Evolutionary conservation across 2,113 vertebrate genomes (phyloP), one percentile per base, ranked within the genome.

Genomic region (Toxotes chatareus): DNA sequence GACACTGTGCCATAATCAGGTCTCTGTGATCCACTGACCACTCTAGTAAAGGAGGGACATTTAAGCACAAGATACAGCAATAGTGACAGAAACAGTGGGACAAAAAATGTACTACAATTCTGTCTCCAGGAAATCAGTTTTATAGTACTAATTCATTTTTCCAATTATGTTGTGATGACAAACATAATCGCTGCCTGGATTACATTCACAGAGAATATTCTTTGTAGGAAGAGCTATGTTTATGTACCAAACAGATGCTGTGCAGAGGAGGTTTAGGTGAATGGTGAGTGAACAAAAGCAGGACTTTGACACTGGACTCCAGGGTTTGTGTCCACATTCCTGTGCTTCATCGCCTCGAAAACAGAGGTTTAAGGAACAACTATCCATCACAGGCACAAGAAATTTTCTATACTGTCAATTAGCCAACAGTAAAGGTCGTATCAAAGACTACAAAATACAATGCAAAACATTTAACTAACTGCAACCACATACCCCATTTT

Each of bases 1-100:
- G 71, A 90, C 84, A 84, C 66, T 42, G 17, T 72, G 59, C n/a
- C 49, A 60, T 72, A 71, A 79, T 83, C 62, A 83, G 57, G 79
- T 34, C 34, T 73, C 66, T 31, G 62, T 84, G 85, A 83, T 69
- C 44, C 42, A 73, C 57, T 80, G 49, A 76, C 65, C 57, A 65
- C 77, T 40, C 14, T 27, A 44, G 27, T n/a, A 49, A 55, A 72
- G 72, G 55, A 76, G 72, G 17, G 46, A n/a, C 38, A 59, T 42
- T 34, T 42, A 38, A 59, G 60, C 66, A 49, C 23, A 69, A 60
- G 16, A 68, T 42, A 57, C 1, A 49, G 12, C 32, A 55, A 55
- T n/a, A 51, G 14, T 34, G n/a, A 57, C 27, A 60, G 12, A 71
- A 40, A 76, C 16, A 78, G 13, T 0, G 7, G 40, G 12, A 56